Evolutionary conservation across 2,113 vertebrate species (phyloP).

Genomic region (Cyanoliseus patagonus): DNA sequence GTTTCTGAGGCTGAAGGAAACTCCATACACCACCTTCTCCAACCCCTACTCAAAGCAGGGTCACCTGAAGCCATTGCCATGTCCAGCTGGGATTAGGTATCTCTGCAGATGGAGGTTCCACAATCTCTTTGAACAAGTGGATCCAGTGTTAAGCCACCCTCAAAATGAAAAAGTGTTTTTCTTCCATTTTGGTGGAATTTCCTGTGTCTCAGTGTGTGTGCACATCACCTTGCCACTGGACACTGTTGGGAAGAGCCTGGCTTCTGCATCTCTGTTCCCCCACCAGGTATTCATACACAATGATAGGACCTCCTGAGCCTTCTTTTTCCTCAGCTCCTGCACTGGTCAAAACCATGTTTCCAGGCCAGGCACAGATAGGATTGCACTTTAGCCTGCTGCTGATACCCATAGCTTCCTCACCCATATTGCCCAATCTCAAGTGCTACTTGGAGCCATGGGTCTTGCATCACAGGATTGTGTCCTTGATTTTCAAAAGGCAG

Average conservation of each 20-base stretch:
- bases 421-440: too few relatives aligned
- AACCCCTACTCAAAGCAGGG: background rate
- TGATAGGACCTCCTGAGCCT: too few relatives aligned
- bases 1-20: background rate
- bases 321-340: background rate
- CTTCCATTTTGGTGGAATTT: background rate
- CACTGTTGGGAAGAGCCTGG: background rate
- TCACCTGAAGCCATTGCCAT: fast-evolving
- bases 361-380: too few relatives aligned
- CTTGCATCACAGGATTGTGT: background rate
- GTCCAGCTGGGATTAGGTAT: background rate
- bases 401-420: background rate
- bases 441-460: fast-evolving
- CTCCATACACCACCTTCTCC: background rate
- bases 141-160: background rate
- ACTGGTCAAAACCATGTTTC: background rate
- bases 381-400: background rate
- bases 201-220: background rate
- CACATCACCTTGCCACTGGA: background rate
- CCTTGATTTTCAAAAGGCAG: background rate
- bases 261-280: background rate
- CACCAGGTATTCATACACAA: background rate
- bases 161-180: background rate
- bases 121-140: fast-evolving
- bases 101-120: background rate